Conservation (phyloP, 2,888 invertebrate species). For the Tetrapedia diversipes region DNA sequence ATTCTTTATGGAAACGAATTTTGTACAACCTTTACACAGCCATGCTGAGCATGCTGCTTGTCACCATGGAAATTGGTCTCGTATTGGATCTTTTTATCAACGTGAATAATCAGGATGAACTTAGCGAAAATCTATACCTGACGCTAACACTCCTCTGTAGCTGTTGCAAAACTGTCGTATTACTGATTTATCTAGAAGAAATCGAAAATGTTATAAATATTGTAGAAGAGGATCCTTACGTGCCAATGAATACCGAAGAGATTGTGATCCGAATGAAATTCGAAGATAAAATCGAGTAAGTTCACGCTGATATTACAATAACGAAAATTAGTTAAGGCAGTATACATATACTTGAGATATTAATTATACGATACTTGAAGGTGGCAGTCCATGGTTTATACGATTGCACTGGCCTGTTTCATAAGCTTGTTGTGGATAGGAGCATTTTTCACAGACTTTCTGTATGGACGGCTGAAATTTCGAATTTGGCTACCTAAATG, state of each 20-base stretch:
- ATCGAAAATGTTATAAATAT: conserved; percentile 28
- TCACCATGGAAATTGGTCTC: conserved; percentile 16
- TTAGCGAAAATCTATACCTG: conserved; percentile 48
- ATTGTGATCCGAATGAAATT: conserved; percentile 40
- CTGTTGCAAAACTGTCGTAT: conserved; percentile 39
- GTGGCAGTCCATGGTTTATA: conserved; percentile 28
- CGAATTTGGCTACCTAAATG: conserved; percentile 60
- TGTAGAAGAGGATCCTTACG: conserved; percentile 12
- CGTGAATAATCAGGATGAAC: conserved; percentile 50
- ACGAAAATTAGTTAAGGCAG: conserved; percentile 1
- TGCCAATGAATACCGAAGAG: conserved; percentile 26
- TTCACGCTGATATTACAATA: background rate
- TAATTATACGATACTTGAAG: conserved; percentile 21
- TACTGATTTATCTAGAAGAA: background rate
- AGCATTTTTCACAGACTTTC: conserved; percentile 17
- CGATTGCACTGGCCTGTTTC: conserved; percentile 7
- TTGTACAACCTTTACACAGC: conserved; percentile 40
- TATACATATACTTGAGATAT: too few relatives aligned
- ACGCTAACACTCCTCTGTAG: conserved; percentile 24
- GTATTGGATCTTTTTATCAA: conserved; percentile 46
- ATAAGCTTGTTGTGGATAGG: background rate
- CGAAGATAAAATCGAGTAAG: conserved; percentile 42
- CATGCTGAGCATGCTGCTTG: background rate
- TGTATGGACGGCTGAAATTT: conserved; percentile 3
- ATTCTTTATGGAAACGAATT: background rate